These are phyloP conservation scores for Eupithecia pulchellata DNA, from an alignment of 2,888 invertebrate genomes.

Conservation along the genomic window DNA sequence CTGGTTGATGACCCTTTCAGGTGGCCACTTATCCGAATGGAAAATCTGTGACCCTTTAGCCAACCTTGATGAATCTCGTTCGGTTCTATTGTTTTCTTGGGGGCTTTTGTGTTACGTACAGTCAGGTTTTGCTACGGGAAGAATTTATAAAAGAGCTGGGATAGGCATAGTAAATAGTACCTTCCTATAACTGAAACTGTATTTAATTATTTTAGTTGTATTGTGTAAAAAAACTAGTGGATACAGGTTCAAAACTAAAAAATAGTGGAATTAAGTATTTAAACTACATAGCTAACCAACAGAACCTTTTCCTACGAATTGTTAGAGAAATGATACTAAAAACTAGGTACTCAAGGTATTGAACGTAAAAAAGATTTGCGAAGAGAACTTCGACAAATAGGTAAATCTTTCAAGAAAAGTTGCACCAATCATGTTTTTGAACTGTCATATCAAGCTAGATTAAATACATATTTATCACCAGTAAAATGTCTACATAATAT, in stretches of 20 bases:
- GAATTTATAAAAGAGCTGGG: not conserved
- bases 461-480: too few species aligned
- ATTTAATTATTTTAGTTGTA: not conserved
- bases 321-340: too few species aligned
- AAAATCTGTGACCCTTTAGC: slow-evolving; percentile 37
- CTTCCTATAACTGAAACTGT: not conserved
- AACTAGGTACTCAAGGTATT: not conserved
- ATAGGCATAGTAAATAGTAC: not conserved
- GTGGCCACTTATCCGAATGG: slow-evolving; percentile 34
- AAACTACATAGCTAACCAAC: too few species aligned
- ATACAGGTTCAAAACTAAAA: too few species aligned
- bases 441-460: too few species aligned
- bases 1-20: slow-evolving; percentile 36
- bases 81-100: slow-evolving; percentile 5
- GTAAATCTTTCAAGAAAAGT: not conserved
- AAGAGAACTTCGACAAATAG: not conserved
- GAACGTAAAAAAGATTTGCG: not conserved
- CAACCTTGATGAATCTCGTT: slow-evolving; percentile 10
- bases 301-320: too few species aligned
- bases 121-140: not conserved
- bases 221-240: not conserved
- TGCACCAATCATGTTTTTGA: not conserved
- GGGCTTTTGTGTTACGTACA: slow-evolving; percentile 4
- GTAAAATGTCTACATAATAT: not conserved
- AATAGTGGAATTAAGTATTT: not conserved